Evolutionary conservation across 2,113 vertebrate species (phyloP).

Genomic region (Quiscalus mexicanus): DNA sequence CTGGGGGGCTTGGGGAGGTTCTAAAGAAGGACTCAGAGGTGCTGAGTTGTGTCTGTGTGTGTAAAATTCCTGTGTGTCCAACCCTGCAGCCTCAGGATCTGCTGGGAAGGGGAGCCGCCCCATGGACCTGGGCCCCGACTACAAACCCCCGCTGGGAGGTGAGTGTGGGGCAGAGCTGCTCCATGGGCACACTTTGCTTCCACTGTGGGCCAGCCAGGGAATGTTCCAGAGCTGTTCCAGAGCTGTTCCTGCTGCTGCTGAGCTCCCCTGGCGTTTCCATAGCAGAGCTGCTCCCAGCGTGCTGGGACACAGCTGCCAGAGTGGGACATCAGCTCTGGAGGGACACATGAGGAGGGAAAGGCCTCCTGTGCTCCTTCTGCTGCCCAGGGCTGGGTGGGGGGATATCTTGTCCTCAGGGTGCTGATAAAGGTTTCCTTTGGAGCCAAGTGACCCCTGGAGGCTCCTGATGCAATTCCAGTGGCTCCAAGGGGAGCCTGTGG

Average conservation of each 20-base stretch:
- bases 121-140: slow-evolving; percentile 72
- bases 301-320: background rate
- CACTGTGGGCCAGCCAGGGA: background rate
- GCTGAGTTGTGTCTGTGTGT: background rate
- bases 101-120: slow-evolving; percentile 82
- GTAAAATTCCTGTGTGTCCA: background rate
- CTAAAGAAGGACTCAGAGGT: background rate
- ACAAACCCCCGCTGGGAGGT: slow-evolving; percentile 83
- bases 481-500: background rate
- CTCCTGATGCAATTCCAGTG: rapidly evolving
- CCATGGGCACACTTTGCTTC: background rate
- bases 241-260: background rate
- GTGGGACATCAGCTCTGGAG: background rate
- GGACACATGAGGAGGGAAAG: background rate
- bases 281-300: background rate
- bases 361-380: background rate
- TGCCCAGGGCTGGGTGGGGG: background rate
- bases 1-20: background rate
- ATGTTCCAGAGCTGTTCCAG: background rate
- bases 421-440: background rate
- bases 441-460: background rate
- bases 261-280: background rate
- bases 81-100: slow-evolving; percentile 82
- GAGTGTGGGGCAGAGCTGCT: slow-evolving; percentile 41
- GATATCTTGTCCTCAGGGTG: background rate